These are phyloP conservation scores for Asarcornis scutulata DNA, from an alignment of 2,113 vertebrate species.

Conservation along the genomic window DNA sequence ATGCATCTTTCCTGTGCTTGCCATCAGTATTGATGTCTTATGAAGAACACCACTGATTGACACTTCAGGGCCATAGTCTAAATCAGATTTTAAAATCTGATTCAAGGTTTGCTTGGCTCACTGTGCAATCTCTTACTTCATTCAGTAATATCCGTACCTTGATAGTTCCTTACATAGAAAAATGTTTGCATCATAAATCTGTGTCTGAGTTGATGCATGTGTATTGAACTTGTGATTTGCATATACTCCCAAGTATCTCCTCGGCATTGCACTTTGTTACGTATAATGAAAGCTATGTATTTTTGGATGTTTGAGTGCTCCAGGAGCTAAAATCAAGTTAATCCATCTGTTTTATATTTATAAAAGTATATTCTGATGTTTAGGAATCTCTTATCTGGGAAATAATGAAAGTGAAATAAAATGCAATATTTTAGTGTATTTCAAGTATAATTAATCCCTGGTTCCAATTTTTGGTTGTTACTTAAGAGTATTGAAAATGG, in stretches of 20 bases:
- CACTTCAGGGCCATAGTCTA: not conserved
- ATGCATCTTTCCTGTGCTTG: not conserved
- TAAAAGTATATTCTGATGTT: not conserved
- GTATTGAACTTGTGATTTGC: constrained; percentile 12
- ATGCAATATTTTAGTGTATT: not conserved
- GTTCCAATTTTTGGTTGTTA: not conserved
- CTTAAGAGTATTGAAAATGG: not conserved
- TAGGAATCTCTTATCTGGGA: not conserved
- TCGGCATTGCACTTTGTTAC: not conserved
- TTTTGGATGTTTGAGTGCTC: constrained; percentile 10
- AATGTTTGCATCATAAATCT: not conserved
- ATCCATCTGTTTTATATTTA: not conserved
- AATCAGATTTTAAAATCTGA: not conserved
- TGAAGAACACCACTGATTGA: not conserved
- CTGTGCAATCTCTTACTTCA: not conserved
- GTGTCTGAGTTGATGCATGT: not conserved
- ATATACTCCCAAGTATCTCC: constrained; percentile 28
- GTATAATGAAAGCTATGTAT: not conserved
- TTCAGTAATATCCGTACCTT: not conserved
- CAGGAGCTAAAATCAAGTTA: not conserved
- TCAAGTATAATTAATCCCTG: not conserved
- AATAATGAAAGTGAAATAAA: not conserved
- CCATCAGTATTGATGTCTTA: not conserved
- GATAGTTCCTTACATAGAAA: not conserved
- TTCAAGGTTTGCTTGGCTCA: not conserved